Percentiles rank a stretch among this genome's conserved stretches.
Evolutionary conservation across 2,888 invertebrate species (phyloP).

Genomic region (Galerucella pusilla): DNA sequence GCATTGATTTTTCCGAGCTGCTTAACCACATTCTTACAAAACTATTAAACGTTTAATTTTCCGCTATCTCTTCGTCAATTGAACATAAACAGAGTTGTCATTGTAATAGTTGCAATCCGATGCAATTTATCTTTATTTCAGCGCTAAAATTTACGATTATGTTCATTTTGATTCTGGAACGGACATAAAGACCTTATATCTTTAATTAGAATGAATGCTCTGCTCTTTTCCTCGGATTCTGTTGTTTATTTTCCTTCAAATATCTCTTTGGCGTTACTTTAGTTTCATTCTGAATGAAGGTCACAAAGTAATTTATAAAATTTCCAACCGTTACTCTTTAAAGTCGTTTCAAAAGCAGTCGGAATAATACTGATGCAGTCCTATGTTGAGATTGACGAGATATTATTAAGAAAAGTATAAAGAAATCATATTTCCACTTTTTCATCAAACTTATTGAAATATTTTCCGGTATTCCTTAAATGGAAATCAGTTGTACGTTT

Average conservation of each 20-base stretch:
- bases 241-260: neutral
- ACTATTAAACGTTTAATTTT: conserved; percentile 28
- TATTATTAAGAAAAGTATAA: neutral
- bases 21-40: conserved; percentile 28
- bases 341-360: conserved; percentile 8
- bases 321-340: neutral
- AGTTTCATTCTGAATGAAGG: neutral
- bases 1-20: conserved; percentile 14
- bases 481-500: too few relatives aligned
- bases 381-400: too few relatives aligned
- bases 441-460: too few relatives aligned
- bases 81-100: conserved; percentile 21
- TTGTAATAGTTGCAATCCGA: conserved; percentile 17
- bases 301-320: neutral
- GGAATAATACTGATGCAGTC: too few relatives aligned
- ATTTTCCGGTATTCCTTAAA: too few relatives aligned
- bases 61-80: conserved; percentile 28
- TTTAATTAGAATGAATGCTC: conserved; percentile 30
- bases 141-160: conserved; percentile 41
- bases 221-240: neutral
- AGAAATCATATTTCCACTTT: neutral
- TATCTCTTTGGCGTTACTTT: neutral
- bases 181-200: conserved; percentile 31
- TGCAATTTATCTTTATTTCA: conserved; percentile 40
- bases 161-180: conserved; percentile 35